Evolutionary conservation across 2,888 invertebrate species (phyloP), one percentile per base, ranked within the genome.

Genomic region (Drosophila flavopinicola): DNA sequence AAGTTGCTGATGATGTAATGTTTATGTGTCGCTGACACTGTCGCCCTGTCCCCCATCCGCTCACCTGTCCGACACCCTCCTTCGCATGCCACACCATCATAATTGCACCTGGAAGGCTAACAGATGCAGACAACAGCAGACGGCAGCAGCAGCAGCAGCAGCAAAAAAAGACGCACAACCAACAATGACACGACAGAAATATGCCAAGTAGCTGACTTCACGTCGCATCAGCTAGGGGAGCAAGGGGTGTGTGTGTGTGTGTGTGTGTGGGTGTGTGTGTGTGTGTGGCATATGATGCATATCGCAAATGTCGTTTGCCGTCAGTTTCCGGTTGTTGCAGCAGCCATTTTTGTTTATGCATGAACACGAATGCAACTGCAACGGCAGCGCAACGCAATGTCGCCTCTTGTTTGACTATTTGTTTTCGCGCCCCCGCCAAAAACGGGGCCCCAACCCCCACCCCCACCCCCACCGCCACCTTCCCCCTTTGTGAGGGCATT

Each of bases 281-380:
- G n/a, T n/a, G n/a, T 49, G 48, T 35, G 66, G 70, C 80, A 84
- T 84, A 86, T 80, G 80, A 80, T 80, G 86, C 83, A 80, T 80
- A 80, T 80, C 85, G 86, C 84, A 80, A 86, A 84, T 86, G 80
- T 80, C 80, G 86, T 82, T 82, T 84, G 87, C 87, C 78, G 87
- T 82, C 82, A 82, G 87, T 85, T 84, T 86, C 87, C 87, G 85
- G 66, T 80, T 82, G 85, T 80, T 79, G 86, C 79, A 79, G 87
- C 82, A 77, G 80, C 75, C 85, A 86, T 86, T 86, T 86, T 86
- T 86, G 82, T 78, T 80, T 80, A 82, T 82, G 87, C 82, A 84
- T 86, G 85, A 80, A 77, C 87, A 82, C 85, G 87, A 80, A 71
- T 77, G 66, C 82, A 79, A 64, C 75, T 60, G 64, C 72, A 65